Percentiles rank a stretch among this genome's conserved stretches.
Conservation (phyloP, 2,113 vertebrate species). For the Mungos mungo region DNA sequence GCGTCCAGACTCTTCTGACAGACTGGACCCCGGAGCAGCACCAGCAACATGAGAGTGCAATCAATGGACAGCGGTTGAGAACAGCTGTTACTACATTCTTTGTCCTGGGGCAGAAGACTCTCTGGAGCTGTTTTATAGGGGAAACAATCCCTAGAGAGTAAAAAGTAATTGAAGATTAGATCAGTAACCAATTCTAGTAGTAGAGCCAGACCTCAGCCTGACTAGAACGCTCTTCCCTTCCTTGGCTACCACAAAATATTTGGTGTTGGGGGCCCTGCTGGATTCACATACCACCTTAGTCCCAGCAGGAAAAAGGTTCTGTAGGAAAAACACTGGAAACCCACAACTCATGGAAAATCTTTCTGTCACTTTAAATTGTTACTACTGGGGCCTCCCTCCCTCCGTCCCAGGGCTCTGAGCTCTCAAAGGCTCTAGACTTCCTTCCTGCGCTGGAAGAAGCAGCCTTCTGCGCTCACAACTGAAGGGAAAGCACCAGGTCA, state of each 20-base stretch:
- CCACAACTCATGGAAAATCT: not conserved
- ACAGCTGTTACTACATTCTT: not conserved
- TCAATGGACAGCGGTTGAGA: not conserved
- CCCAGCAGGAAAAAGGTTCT: not conserved
- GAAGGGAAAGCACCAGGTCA: not conserved
- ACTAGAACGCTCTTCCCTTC: not conserved
- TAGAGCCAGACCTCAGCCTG: not conserved
- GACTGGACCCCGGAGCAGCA: not conserved
- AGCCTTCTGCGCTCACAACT: not conserved
- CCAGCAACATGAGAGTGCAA: not conserved
- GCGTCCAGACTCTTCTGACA: not conserved
- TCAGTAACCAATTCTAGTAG: not conserved
- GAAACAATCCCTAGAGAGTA: not conserved
- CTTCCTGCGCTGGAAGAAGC: not conserved
- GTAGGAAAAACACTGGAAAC: not conserved
- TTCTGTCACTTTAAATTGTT: constrained; percentile 33
- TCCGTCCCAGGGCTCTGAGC: not conserved
- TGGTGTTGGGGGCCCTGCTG: not conserved
- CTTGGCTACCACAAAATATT: not conserved
- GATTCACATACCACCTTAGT: too few species aligned
- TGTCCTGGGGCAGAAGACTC: not conserved
- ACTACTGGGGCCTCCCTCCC: not conserved
- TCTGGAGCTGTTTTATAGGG: not conserved
- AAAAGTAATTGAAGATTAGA: not conserved
- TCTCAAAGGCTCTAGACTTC: constrained; percentile 3